A percentile compares a stretch with the other conserved stretches of the same genome.
These are phyloP conservation scores for Diadegma fenestrale DNA, from an alignment of 2,888 invertebrate genomes.

Conservation along the genomic window DNA sequence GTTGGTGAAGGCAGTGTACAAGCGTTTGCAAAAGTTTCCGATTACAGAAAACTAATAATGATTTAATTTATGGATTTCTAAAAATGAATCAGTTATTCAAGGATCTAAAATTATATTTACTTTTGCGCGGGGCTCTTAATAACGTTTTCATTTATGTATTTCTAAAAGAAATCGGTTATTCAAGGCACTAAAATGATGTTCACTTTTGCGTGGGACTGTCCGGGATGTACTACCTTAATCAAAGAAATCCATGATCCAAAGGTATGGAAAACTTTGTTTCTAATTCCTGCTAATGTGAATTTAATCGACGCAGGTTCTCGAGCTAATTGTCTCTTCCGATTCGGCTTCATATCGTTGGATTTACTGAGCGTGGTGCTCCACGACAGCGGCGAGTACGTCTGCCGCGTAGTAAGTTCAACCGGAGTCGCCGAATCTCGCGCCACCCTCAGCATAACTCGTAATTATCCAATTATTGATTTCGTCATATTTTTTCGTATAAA, in stretches of 20 bases:
- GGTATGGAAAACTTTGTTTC: not conserved
- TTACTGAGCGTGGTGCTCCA: slow-evolving; percentile 93
- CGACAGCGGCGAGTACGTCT: slow-evolving; percentile 96
- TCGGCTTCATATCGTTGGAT: slow-evolving; percentile 98
- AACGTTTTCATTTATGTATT: no score
- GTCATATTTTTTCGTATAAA: not conserved
- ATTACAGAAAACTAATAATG: no score
- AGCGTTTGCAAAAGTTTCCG: no score
- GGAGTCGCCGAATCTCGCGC: slow-evolving; percentile 95
- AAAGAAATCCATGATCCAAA: not conserved
- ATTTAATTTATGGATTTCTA: no score
- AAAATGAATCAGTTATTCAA: no score
- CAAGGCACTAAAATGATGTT: no score
- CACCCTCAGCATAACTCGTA: slow-evolving; percentile 90
- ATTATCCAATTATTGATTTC: slow-evolving; percentile 64
- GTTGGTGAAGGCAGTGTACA: no score
- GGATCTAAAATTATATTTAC: no score
- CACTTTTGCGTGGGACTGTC: no score
- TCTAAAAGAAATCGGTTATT: no score
- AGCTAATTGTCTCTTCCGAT: slow-evolving; percentile 97
- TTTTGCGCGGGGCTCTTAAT: no score
- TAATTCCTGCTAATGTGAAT: not conserved
- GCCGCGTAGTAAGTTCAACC: slow-evolving; percentile 94
- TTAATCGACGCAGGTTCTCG: slow-evolving; percentile 91
- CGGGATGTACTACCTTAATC: no score